Base-by-base conservation (phyloP, 30 jellyfish, hydroid and myxozoan species). In the Sanderia malayensis region DNA sequence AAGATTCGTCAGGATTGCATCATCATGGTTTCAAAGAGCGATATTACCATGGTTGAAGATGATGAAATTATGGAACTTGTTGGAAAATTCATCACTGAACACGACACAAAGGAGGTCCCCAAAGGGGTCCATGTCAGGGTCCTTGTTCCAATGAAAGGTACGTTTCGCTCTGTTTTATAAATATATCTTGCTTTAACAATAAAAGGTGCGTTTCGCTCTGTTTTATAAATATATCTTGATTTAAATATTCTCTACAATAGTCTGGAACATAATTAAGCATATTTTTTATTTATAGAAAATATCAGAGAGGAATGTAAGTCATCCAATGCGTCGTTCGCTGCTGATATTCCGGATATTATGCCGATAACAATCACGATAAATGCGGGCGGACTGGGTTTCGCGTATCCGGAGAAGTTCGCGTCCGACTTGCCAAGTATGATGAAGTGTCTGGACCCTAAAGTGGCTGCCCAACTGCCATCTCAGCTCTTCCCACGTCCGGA, bases 341-440 rank as follows among this genome's bases (percentile, higher is more conserved):
- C 53, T 15, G 80, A 62, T 4, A 57, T 81, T 6, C 93, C 93
- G 0, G 85, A 81, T 32, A 60, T 65, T 65, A 68, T 81, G 1
- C 85, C 93, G 24, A 55, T 81, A 20, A 67, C 84, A 0, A 81
- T 81, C 61, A 13, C 17, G 9, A 58, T 81, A 0, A 68, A 61
- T 1, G 76, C 74, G 15, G 82, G 80, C 0, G 93, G 93, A 0
- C 82, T 81, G 1, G 73, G 64, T 1, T 81, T 81, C 67, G 27
- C 33, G 29, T 81, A 53, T 52, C 93, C 93, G 15, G 93, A 81
- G 0, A 57, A 81, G 31, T 81, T 81, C 73, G 58, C 57, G 45
- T 29, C 93, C 2, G 93, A 81, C 55, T 68, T 81, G 22, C 93
- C 80, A n/a, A 62, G 84, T 25, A 58, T 81, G 93, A 69, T 81